Evolutionary conservation across 2,113 vertebrate species (phyloP), one percentile per base, ranked within the genome.

Genomic region (Promerops cafer): DNA sequence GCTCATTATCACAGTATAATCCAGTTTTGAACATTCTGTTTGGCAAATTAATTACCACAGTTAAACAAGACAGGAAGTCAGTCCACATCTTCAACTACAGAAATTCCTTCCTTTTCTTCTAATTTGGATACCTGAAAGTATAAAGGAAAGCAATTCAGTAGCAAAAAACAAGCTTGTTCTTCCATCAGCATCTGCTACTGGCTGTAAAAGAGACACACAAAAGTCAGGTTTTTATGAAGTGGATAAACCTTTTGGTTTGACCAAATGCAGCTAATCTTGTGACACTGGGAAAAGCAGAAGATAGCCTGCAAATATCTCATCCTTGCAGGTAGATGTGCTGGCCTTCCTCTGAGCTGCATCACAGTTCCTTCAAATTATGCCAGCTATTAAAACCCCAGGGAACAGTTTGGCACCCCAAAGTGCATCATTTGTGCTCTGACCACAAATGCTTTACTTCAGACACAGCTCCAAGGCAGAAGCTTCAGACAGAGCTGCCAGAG

Each of bases 91-190:
- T 95, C 96, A 75, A 0, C 70, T 26, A 47, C 16, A 52, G 92
- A 71, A 53, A 70, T 45, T 45, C 45, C 93, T 90, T 90, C 87
- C 24, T 93, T 83, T 63, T 92, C 35, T 91, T 97, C 97, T 61
- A 98, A 77, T 42, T 78, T 70, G 39, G 95, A 93, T 56, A 98
- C 97, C 97, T 98, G 91, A 47, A 97, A 90, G 27, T 57, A 35
- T 83, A 95, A 93, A 57, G 26, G 40, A 91, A 90, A 7, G 4
- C 27, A 27, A 70, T 49, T 90, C 47, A 90, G 28, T 9, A 52
- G 8, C n/a, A 76, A 84, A 78, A 78, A 93, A 44, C 24, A 53
- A 74, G 16, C 52, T 89, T 47, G 6, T 54, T 85, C 56, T 54
- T 65, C 19, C 30, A 84, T 79, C 70, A 83, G 2, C 37, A 56